A percentile compares a stretch with the other conserved stretches of the same genome.
Evolutionary conservation across 2,113 vertebrate species (phyloP).

Genomic region (Lanius collurio): DNA sequence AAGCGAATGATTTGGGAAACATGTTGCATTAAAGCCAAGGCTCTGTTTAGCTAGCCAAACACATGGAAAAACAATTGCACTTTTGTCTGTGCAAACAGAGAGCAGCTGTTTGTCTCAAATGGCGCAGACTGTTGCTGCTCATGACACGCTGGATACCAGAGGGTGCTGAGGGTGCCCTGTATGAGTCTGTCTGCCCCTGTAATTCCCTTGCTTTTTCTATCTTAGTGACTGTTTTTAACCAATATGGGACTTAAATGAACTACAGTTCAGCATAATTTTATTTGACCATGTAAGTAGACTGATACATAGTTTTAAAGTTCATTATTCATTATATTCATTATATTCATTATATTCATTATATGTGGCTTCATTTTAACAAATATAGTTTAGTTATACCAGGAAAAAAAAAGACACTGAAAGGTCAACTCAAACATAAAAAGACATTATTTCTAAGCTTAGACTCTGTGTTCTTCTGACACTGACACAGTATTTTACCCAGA

Average conservation of each 20-base stretch:
- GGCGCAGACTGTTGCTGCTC: not conserved
- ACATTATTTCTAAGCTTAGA: not conserved
- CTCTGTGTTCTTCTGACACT: not conserved
- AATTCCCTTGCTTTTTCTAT: not conserved
- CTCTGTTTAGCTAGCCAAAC: slow-evolving; percentile 39
- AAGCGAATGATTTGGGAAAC: not conserved
- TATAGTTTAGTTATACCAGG: not conserved
- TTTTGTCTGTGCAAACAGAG: slow-evolving; percentile 50
- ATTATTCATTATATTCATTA: not conserved
- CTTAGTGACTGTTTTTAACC: not conserved
- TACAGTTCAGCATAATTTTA: not conserved
- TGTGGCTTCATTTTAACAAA: not conserved
- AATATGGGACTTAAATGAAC: not conserved
- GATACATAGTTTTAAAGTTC: not conserved
- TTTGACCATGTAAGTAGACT: not conserved
- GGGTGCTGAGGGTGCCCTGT: not conserved
- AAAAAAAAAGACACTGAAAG: not conserved
- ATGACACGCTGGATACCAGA: not conserved
- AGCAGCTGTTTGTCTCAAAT: slow-evolving; percentile 49
- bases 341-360: not conserved
- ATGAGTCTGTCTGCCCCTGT: not conserved
- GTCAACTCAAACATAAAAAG: not conserved
- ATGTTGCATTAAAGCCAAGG: slow-evolving; percentile 12
- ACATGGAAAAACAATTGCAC: slow-evolving; percentile 56
- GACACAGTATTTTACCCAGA: not conserved